A percentile compares a stretch with the other conserved stretches of the same genome.
Conservation (phyloP, 2,888 invertebrate genomes). For the Epinotia ramella region DNA sequence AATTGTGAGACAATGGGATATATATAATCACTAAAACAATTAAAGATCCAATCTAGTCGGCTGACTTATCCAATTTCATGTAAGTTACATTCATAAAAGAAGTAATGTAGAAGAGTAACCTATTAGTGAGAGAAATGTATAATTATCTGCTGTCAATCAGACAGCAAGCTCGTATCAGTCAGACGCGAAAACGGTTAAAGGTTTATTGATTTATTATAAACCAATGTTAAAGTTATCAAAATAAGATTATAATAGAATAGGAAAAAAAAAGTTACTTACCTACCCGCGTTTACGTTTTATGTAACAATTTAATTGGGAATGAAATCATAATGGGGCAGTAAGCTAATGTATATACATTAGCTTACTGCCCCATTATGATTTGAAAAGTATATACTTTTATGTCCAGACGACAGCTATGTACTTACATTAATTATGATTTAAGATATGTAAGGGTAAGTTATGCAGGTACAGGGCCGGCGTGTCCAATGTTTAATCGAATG, state of each 20-base stretch:
- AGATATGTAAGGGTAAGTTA: slow-evolving; percentile 66
- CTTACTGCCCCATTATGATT: too few species aligned
- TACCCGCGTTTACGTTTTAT: background rate
- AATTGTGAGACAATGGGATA: slow-evolving; percentile 37
- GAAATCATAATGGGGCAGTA: background rate
- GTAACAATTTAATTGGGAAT: background rate
- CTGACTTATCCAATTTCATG: slow-evolving; percentile 1
- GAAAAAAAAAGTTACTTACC: background rate
- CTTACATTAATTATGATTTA: slow-evolving; percentile 61
- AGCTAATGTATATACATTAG: too few species aligned
- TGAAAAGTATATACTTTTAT: background rate
- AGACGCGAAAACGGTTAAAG: background rate
- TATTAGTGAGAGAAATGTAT: background rate
- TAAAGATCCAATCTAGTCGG: background rate
- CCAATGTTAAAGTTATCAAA: background rate
- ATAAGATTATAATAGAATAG: background rate
- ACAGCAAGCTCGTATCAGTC: background rate
- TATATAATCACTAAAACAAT: slow-evolving; percentile 23
- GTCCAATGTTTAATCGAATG: slow-evolving; percentile 77
- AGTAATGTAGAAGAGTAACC: background rate
- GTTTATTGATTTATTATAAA: background rate
- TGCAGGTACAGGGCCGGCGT: slow-evolving; percentile 69
- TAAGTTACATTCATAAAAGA: background rate
- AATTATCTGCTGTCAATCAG: background rate
- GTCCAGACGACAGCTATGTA: slow-evolving; percentile 45